These are phyloP conservation scores for Erebia palarica DNA, from an alignment of 2,888 invertebrate genomes.

Conservation along the genomic window DNA sequence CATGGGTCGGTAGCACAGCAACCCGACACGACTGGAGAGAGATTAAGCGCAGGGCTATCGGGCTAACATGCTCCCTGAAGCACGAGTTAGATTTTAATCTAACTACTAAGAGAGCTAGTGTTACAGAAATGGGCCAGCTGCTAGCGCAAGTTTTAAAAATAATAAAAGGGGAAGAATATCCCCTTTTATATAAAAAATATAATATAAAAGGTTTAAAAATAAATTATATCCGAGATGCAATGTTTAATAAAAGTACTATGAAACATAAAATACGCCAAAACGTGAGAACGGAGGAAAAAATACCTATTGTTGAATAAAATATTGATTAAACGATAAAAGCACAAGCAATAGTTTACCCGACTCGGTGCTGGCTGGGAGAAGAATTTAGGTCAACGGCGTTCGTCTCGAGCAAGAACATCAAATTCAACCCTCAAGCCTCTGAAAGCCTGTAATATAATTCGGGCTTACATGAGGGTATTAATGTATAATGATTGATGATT, in stretches of 20 bases:
- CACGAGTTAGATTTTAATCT: too few relatives aligned
- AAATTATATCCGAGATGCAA: neutral
- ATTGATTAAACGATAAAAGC: slow-evolving; percentile 18
- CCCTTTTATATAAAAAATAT: too few relatives aligned
- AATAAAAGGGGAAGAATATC: too few relatives aligned
- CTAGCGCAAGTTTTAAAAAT: too few relatives aligned
- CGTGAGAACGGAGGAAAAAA: neutral
- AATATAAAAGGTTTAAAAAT: too few relatives aligned
- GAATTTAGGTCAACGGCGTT: slow-evolving; percentile 32
- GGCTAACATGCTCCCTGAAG: too few relatives aligned
- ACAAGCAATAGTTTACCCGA: slow-evolving; percentile 22
- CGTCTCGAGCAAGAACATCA: slow-evolving; percentile 24
- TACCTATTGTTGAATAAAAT: slow-evolving; percentile 13
- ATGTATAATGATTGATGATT: slow-evolving; percentile 2
- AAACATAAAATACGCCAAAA: neutral
- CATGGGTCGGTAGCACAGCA: too few relatives aligned
- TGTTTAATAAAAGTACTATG: neutral
- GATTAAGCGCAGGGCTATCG: too few relatives aligned
- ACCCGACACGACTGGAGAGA: too few relatives aligned
- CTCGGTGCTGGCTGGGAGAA: slow-evolving; percentile 17
- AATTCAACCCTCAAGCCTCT: slow-evolving; percentile 6
- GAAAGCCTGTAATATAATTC: neutral
- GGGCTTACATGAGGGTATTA: neutral
- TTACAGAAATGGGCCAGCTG: too few relatives aligned
- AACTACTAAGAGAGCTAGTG: too few relatives aligned